Base-by-base conservation (phyloP, 2,113 vertebrate genomes). In the Athene cunicularia region DNA sequence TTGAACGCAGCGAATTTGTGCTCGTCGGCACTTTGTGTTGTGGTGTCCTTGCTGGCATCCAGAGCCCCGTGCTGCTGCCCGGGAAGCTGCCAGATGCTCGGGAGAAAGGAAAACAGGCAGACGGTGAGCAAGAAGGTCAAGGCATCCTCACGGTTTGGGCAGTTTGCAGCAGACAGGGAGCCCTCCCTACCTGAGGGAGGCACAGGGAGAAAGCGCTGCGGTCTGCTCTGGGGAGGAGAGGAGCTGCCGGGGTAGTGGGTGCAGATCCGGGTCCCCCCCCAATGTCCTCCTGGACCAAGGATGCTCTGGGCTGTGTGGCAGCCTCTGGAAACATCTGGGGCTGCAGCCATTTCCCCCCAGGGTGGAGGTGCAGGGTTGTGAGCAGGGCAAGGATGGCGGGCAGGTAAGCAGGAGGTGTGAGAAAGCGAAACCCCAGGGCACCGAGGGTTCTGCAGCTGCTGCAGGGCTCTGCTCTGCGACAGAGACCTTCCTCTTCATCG, bases 221-320 rank as follows among this genome's bases (percentile, higher is more conserved):
- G 32, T 33, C 28, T 47, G 73, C 28, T 72, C 30, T 13, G 41
- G 56, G n/a, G 27, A 59, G 59, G 41, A 49, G 47, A 45, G 81
- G 71, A 66, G 11, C 30, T 28, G 50, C 45, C 13, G 9, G 32
- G 19, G 27, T 3, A 5, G 8, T 0, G 9, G 33, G 3, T 59
- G 52, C 1, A 0, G 35, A n/a, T 67, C 45, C 0, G 0, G 21
- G 32, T 4, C 18, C 32, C 5, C 5, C 18, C 27, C 70, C 9
- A 1, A 16, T 1, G 5, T 27, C 60, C 39, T 23, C 75, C 33
- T 6, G 16, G 3, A 5, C 27, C 2, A 27, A 60, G 21, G 49
- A 27, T 80, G 67, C 62, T 74, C 39, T 22, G 58, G 28, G 64
- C 19, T 77, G 28, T 2, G 5, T 17, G 39, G 16, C n/a, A 10